phyloP scores from a whole-genome alignment of 2,113 vertebrate genomes.

The Euleptes europaea region DNA sequence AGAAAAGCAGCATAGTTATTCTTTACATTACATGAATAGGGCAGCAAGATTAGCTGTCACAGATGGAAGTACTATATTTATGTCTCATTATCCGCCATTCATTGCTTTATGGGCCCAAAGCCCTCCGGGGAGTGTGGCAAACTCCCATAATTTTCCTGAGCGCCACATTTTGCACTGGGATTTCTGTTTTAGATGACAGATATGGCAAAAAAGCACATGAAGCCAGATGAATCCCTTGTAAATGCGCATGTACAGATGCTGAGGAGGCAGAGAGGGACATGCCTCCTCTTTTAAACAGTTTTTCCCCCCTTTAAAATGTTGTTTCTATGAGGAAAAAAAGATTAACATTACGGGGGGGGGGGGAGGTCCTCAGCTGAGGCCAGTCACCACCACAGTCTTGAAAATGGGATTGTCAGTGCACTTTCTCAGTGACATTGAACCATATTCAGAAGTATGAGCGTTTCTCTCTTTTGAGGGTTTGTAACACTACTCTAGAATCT shows the following conservation, averaged over 20 bases:
- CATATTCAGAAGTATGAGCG: not conserved
- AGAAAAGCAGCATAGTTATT: slow-evolving; percentile 59
- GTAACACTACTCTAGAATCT: not conserved
- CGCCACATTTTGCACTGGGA: slow-evolving; percentile 44
- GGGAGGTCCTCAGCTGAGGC: accelerated
- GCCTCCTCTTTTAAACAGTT: not conserved
- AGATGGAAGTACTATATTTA: slow-evolving; percentile 66
- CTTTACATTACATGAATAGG: slow-evolving; percentile 55
- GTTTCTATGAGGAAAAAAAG: not conserved
- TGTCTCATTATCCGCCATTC: slow-evolving; percentile 65
- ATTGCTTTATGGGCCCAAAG: slow-evolving; percentile 54
- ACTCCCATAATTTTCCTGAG: slow-evolving; percentile 55
- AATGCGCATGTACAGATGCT: not conserved
- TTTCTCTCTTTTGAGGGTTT: not conserved
- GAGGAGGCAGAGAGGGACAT: not conserved
- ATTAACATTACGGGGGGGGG: not conserved
- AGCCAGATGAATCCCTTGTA: not conserved
- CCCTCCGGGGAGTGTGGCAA: slow-evolving; percentile 53
- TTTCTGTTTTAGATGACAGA: slow-evolving; percentile 54
- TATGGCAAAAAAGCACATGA: slow-evolving; percentile 26
- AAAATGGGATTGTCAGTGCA: not conserved
- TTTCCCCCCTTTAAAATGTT: not conserved
- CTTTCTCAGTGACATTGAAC: not conserved
- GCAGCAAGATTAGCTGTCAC: slow-evolving; percentile 52
- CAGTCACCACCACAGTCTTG: not conserved